Evolutionary conservation across 2,797 vertebrate species (phyloP), one percentile per base, ranked within the genome.

Genomic region (Knipowitschia caucasica): DNA sequence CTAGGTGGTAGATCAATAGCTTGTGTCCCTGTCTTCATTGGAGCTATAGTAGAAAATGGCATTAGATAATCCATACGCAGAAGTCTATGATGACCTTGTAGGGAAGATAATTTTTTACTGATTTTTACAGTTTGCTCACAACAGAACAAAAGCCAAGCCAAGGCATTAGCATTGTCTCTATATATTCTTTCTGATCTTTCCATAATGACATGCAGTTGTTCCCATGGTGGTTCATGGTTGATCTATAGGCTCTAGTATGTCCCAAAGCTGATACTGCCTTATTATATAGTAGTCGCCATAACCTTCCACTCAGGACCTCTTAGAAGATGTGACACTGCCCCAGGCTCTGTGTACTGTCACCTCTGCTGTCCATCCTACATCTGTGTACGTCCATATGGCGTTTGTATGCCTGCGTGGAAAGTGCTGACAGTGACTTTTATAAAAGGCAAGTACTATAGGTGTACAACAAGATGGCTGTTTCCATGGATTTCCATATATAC

Each of bases 261-360:
- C 49, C 34, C 71, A 65, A 68, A 59, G 71, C 74, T 67, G 55
- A 69, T 17, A 49, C 40, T 15, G 40, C 53, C 77, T 83, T 70
- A 83, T 87, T 85, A 84, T 82, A 80, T 69, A 67, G 70, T 78
- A 55, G 60, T 81, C 68, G 69, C 70, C 67, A 59, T 59, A 67
- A 46, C 46, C 58, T 56, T 60, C 61, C 46, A 45, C 54, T 47
- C 61, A 55, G 54, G 62, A 50, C 60, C 45, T 72, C 65, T 66
- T 45, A 70, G 58, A 75, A 66, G 59, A 73, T 21, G 56, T 57
- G 66, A 73, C 54, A 53, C 56, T 56, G 65, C 78, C 67, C 50
- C 49, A 30, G 50, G 61, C 70, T 40, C 51, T 6, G 5, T 33
- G 30, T 18, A 20, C 69, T 64, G 50, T 55, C 65, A 57, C 36